Evolutionary conservation across 2,888 invertebrate genomes (phyloP), one percentile per base, ranked within the genome.

Genomic region (Leistus spinibarbis): DNA sequence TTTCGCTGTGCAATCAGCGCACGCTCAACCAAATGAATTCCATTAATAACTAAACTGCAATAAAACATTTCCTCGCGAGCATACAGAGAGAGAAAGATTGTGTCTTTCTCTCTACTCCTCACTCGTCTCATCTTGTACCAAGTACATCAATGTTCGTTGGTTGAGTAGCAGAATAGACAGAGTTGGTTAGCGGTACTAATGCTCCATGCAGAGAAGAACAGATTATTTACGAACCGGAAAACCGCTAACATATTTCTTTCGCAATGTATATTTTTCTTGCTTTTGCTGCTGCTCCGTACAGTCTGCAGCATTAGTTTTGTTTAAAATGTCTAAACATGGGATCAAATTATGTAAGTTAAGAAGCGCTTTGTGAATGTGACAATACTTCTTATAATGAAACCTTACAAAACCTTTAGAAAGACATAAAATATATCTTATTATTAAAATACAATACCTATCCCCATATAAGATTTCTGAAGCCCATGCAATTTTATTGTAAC

Each of bases 31-130:
- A 63, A 70, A 70, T 70, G 70, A 70, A 70, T 70, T 62, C 63
- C 70, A 70, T 70, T 70, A 70, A 70, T 70, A 70, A 70, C 69
- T 70, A 70, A 70, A 70, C 63, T 70, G 70, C 70, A 70, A 70
- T 70, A 70, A 70, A 62, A 63, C 70, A 70, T 62, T 70, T 54
- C 53, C 62, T 22, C 2, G 70, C 40, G 22, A 40, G 40, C 7
- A 40, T 10, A 40, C 40, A 7, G 40, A 40, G 40, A 40, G 40
- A 40, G 40, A 40, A 40, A 5, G 40, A 40, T 40, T 40, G 7
- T 40, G 40, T 40, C 13, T 13, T 40, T 7, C 5, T 40, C 7
- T 40, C 40, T 5, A 40, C 40, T n/a, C n/a, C n/a, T n/a, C n/a
- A n/a, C n/a, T n/a, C n/a, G n/a, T n/a, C n/a, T n/a, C n/a, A n/a